Evolutionary conservation across 2,113 vertebrate species (phyloP).

Genomic region (Pristiophorus japonicus): DNA sequence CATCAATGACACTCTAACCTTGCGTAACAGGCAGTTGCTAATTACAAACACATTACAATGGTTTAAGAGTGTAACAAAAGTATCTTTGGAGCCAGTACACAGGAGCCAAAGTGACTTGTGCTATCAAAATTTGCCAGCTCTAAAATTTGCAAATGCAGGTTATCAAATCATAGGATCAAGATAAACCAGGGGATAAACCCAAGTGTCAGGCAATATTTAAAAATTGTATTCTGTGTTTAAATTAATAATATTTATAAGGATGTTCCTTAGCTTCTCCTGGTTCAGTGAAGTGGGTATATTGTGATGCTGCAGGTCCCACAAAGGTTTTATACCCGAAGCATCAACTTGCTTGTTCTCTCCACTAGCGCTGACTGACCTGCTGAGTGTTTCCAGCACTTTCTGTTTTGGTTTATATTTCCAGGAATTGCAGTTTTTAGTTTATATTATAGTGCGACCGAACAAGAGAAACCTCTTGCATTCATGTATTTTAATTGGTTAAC

Average conservation of each 20-base stretch:
- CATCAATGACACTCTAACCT: background rate
- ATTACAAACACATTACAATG: background rate
- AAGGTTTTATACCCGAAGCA: background rate
- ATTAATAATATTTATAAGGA: background rate
- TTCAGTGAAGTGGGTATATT: background rate
- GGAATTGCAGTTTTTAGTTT: background rate
- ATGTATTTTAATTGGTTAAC: background rate
- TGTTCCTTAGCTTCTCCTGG: background rate
- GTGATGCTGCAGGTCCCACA: background rate
- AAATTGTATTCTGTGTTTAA: background rate
- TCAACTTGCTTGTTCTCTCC: background rate
- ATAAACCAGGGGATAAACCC: background rate
- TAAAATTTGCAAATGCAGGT: background rate
- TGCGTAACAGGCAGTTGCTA: background rate
- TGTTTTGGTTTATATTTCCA: background rate
- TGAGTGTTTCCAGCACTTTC: background rate
- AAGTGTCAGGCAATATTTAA: background rate
- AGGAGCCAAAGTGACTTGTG: too few relatives aligned
- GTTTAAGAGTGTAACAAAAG: background rate
- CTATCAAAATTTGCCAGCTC: background rate
- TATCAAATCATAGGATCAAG: background rate
- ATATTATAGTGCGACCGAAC: background rate
- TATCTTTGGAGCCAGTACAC: background rate
- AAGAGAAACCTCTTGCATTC: background rate
- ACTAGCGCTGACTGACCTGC: background rate